phyloP scores from a whole-genome alignment of 2,888 invertebrate genomes.

The Drosophila dives region DNA sequence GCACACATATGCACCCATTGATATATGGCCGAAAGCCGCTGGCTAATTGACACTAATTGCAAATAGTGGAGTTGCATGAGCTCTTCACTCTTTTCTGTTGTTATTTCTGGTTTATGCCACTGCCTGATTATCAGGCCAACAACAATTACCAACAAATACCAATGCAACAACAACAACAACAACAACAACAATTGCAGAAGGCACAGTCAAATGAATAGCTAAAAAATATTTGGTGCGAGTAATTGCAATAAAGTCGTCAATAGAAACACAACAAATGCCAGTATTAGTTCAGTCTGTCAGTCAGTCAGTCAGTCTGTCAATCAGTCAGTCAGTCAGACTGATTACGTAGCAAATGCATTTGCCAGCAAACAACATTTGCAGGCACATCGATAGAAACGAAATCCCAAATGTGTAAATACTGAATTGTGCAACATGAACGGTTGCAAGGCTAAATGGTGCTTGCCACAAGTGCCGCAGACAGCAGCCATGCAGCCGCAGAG shows the following conservation, averaged over 20 bases:
- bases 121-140: conserved; percentile 43
- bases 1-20: conserved; percentile 10
- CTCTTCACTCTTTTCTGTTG: conserved; percentile 13
- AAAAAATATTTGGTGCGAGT: conserved; percentile 67
- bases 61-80: conserved; percentile 39
- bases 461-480: conserved; percentile 52
- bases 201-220: conserved; percentile 53
- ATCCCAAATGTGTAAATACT: conserved; percentile 35
- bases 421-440: conserved; percentile 14
- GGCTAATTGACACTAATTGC: conserved; percentile 73
- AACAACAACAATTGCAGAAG: conserved; percentile 35
- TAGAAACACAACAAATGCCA: conserved; percentile 36
- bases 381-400: conserved; percentile 9
- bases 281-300: conserved; percentile 12
- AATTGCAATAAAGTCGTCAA: conserved; percentile 72
- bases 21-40: conserved; percentile 33
- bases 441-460: conserved; percentile 8
- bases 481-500: conserved; percentile 33
- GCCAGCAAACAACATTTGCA: conserved; percentile 7
- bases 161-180: conserved; percentile 9
- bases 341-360: conserved; percentile 54
- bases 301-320: not conserved
- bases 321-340: conserved; percentile 8
- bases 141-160: conserved; percentile 25
- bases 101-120: conserved; percentile 34